Percentiles rank a stretch among this genome's conserved stretches.
phyloP scores from a whole-genome alignment of 1,140 invertebrate species.

The Trichoplusia ni region DNA sequence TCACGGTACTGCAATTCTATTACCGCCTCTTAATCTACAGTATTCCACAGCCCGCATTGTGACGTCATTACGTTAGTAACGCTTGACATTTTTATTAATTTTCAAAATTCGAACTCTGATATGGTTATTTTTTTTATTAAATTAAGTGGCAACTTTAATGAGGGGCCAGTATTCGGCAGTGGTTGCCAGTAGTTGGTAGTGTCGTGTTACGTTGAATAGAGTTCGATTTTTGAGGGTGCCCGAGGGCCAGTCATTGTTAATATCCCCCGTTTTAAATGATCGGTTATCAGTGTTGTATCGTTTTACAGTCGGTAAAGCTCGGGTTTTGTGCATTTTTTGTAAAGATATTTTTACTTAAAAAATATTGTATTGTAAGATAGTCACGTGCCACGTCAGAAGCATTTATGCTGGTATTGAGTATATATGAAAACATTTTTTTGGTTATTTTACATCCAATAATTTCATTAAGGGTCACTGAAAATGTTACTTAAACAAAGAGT shows the following conservation, averaged over 20 bases:
- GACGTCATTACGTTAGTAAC: conserved; percentile 33
- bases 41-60: conserved; percentile 39
- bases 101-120: conserved; percentile 22
- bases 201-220: conserved; percentile 56
- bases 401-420: too few species aligned
- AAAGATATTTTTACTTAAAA: background rate
- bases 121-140: conserved; percentile 43
- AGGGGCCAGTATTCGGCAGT: too few species aligned
- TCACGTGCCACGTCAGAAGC: conserved; percentile 3
- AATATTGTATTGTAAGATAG: background rate
- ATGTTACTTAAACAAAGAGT: too few species aligned
- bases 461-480: too few species aligned
- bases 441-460: too few species aligned
- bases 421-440: too few species aligned
- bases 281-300: conserved; percentile 46
- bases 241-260: conserved; percentile 34
- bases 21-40: conserved; percentile 35
- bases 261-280: conserved; percentile 40
- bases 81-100: conserved; percentile 43
- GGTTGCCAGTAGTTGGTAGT: too few species aligned
- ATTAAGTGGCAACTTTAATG: conserved; percentile 50
- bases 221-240: conserved; percentile 33
- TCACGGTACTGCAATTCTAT: conserved; percentile 59
- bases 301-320: conserved; percentile 33
- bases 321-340: background rate